Percentiles rank a stretch among this genome's conserved stretches.
These are phyloP conservation scores for Pocillopora meandrina DNA, from an alignment of 92 coral and sea anemone genomes.

Conservation along the genomic window DNA sequence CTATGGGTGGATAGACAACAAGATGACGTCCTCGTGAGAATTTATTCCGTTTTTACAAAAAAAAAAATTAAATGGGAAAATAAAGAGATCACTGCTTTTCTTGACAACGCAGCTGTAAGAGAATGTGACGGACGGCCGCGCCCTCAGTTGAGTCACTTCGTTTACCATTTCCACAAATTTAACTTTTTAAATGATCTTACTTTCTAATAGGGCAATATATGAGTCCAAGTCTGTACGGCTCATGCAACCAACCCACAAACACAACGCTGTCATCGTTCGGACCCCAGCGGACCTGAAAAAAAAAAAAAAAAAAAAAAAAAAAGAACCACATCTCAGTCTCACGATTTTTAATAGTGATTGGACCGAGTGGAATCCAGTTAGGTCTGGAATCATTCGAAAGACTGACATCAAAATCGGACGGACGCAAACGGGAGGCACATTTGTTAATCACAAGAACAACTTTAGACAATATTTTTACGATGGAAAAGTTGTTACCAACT, in stretches of 20 bases:
- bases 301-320: not conserved
- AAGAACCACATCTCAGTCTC: not conserved
- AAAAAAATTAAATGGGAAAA: not conserved
- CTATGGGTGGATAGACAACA: no score
- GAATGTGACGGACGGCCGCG: no score
- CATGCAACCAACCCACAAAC: conserved; percentile 84
- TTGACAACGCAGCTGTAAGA: no score
- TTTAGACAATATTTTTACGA: no score
- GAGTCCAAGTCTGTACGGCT: conserved; percentile 86
- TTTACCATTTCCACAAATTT: no score
- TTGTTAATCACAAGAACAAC: no score
- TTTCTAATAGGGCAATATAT: conserved; percentile 82
- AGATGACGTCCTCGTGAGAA: no score
- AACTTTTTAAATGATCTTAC: conserved; percentile 35
- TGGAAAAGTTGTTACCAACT: no score
- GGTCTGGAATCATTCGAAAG: not conserved
- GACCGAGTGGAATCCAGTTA: not conserved
- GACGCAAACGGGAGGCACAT: no score
- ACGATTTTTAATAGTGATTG: not conserved
- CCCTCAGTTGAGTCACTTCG: no score
- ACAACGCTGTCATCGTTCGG: conserved; percentile 77
- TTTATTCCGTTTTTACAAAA: no score
- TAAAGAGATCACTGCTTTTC: not conserved
- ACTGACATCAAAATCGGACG: not conserved
- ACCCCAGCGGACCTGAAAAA: conserved; percentile 82